Conservation (phyloP, 2,797 vertebrate genomes). For the Morus bassanus region DNA sequence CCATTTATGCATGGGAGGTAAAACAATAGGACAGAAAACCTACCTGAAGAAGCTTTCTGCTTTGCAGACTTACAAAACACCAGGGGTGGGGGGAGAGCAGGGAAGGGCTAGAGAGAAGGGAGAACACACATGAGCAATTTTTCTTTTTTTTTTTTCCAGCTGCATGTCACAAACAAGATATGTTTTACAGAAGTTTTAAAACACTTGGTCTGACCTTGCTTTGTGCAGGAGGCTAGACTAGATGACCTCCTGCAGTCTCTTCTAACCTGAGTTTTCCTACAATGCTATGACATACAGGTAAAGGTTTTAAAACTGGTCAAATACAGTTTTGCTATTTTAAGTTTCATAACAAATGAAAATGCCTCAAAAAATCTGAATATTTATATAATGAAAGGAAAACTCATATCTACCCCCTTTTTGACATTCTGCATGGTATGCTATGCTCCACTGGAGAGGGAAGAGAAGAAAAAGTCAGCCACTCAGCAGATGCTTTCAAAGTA, state of each 20-base stretch:
- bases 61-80: background rate
- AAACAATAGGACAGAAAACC: background rate
- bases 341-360: background rate
- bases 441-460: background rate
- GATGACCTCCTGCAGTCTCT: background rate
- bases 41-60: background rate
- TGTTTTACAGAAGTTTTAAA: background rate
- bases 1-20: accelerated
- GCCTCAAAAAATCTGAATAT: background rate
- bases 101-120: background rate
- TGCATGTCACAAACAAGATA: background rate
- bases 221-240: background rate
- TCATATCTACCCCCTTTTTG: background rate
- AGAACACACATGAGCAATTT: accelerated
- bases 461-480: no score
- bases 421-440: accelerated
- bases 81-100: accelerated
- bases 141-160: background rate
- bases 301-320: background rate
- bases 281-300: background rate
- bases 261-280: background rate
- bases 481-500: background rate
- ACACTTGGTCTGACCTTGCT: background rate
- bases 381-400: background rate
- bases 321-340: background rate